Base-by-base conservation (phyloP, 2,888 invertebrate species). In the Mamestra brassicae region DNA sequence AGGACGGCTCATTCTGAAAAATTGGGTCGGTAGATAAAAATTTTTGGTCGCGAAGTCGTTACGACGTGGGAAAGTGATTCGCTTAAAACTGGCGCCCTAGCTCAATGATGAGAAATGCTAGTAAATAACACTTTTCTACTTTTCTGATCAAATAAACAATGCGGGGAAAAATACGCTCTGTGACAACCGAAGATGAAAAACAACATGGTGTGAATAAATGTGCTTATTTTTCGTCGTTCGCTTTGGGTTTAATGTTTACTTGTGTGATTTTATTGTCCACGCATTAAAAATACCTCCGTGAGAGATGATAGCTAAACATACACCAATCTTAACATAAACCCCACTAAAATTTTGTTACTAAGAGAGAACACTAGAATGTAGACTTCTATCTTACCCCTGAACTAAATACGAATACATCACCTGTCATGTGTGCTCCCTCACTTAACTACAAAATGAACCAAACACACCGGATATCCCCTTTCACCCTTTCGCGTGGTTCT, bases 401-500 rank as follows among this genome's bases (percentile, higher is more conserved):
- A 42, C 61, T n/a, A 26, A 52, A 62, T 78, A 84, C 76, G 60
- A 83, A 74, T 55, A 83, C 74, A 79, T 81, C 81, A 80, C 71
- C 63, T 76, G 67, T 70, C 54, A 54, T 83, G 83, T 88, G 85
- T 81, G 78, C 77, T 76, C 76, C 84, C 38, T 82, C 85, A 87
- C 87, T 88, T 88, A 85, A 84, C 80, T 74, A 69, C 66, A 72
- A 74, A 61, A 74, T 26, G 72, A 69, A 71, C 83, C 76, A 82
- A 88, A 87, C 83, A 87, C 52, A 79, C 76, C 69, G 73, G 64
- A 80, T 78, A 77, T 83, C 42, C 68, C 65, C 69, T 85, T 85
- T 86, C 76, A 85, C 77, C 78, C 77, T 88, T 89, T 83, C 81
- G 84, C 80, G 74, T 78, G 79, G 85, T 74, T 67, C 71, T 70